Percentiles rank a stretch among this genome's conserved stretches.
Conservation (phyloP, 2,888 invertebrate species). For the Parascotia fuliginaria region DNA sequence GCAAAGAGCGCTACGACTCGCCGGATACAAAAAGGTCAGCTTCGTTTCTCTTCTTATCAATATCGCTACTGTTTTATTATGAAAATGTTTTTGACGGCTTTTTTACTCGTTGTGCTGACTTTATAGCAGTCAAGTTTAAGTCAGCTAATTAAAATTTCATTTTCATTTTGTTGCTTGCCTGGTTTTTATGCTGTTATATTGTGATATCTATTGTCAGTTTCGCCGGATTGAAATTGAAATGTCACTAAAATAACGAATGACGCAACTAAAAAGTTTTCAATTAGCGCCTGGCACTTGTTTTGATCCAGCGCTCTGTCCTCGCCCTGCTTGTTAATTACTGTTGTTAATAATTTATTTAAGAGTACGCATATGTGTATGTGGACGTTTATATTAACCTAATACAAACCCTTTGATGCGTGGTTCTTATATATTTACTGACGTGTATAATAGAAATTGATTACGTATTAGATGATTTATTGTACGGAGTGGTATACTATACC, state of each 20-base stretch:
- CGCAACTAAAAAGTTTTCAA: conserved; percentile 46
- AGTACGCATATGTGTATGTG: not conserved
- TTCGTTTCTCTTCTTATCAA: conserved; percentile 33
- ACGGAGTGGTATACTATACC: too few relatives aligned
- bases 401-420: not conserved
- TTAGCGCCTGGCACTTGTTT: conserved; percentile 31
- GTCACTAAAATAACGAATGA: conserved; percentile 42
- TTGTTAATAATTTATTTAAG: conserved; percentile 31
- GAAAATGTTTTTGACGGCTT: conserved; percentile 37
- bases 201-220: conserved; percentile 42
- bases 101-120: conserved; percentile 31
- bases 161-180: conserved; percentile 27
- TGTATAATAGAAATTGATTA: not conserved
- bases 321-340: conserved; percentile 44
- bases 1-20: conserved; percentile 84
- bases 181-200: conserved; percentile 19
- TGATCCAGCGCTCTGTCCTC: conserved; percentile 32
- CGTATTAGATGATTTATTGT: not conserved
- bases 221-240: conserved; percentile 49
- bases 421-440: not conserved
- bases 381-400: conserved; percentile 12
- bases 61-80: conserved; percentile 39
- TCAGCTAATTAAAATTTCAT: conserved; percentile 56
- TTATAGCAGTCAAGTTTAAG: conserved; percentile 49
- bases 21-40: conserved; percentile 85